These are phyloP conservation scores for Talpa occidentalis DNA, from an alignment of 2,113 vertebrate species.

Conservation along the genomic window DNA sequence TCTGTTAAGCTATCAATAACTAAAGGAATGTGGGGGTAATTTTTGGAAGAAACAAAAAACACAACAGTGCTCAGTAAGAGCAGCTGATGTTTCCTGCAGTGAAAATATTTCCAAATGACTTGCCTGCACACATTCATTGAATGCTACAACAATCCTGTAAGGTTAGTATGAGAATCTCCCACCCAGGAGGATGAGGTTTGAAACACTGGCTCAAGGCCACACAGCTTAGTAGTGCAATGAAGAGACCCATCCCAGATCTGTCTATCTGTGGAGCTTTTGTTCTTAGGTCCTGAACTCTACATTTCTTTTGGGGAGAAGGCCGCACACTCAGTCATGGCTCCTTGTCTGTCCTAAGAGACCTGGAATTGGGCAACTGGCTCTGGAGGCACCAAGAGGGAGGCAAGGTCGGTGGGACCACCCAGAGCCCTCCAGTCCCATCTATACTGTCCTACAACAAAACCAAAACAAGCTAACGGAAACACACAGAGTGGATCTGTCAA, in stretches of 20 bases:
- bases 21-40: neutral
- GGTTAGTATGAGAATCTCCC: neutral
- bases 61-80: neutral
- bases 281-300: neutral
- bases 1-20: neutral
- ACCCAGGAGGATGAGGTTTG: neutral
- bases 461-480: neutral
- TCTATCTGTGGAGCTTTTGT: neutral
- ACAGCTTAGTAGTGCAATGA: neutral
- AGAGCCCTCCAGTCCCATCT: too few species aligned
- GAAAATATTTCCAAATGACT: neutral
- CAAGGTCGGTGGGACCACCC: accelerated
- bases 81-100: neutral
- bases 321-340: neutral
- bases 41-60: neutral
- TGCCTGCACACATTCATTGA: neutral
- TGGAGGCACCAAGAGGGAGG: neutral
- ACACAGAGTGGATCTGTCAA: neutral
- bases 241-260: neutral
- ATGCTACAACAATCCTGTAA: accelerated
- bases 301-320: neutral
- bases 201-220: too few species aligned
- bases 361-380: neutral
- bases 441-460: neutral
- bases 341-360: too few species aligned